Conservation (phyloP, 1,140 invertebrate genomes). For the Acromyrmex heyeri region DNA sequence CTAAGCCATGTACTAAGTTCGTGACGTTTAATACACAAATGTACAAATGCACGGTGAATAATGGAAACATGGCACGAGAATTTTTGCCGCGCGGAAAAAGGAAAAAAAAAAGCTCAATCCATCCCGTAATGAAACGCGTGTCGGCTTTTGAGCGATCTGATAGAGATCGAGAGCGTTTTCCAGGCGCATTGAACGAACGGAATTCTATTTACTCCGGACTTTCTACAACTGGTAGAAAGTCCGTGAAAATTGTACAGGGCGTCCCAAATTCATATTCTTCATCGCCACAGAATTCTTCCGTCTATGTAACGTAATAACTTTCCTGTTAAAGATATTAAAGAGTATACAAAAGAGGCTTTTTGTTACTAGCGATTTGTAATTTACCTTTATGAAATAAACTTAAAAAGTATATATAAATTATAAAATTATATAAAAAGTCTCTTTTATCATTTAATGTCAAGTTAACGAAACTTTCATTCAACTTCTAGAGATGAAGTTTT, state of each 20-base stretch:
- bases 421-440: neutral
- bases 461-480: neutral
- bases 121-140: constrained; percentile 19
- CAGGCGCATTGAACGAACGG: constrained; percentile 17
- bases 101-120: constrained; percentile 10
- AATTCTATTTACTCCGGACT: constrained; percentile 37
- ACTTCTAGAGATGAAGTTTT: neutral
- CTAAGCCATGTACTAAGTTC: neutral
- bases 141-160: constrained; percentile 21
- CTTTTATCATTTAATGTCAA: neutral
- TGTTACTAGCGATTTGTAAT: neutral
- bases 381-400: neutral
- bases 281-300: no score
- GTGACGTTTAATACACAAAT: constrained; percentile 11
- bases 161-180: constrained; percentile 47
- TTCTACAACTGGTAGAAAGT: constrained; percentile 19
- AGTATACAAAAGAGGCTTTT: neutral
- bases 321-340: neutral
- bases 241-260: constrained; percentile 24
- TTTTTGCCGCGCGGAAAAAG: constrained; percentile 20
- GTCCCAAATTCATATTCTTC: neutral
- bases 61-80: constrained; percentile 10
- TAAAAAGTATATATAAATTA: neutral
- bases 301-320: neutral
- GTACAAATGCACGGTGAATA: constrained; percentile 36